Evolutionary conservation across 2,888 invertebrate genomes (phyloP).

Genomic region (Chorisops tibialis): DNA sequence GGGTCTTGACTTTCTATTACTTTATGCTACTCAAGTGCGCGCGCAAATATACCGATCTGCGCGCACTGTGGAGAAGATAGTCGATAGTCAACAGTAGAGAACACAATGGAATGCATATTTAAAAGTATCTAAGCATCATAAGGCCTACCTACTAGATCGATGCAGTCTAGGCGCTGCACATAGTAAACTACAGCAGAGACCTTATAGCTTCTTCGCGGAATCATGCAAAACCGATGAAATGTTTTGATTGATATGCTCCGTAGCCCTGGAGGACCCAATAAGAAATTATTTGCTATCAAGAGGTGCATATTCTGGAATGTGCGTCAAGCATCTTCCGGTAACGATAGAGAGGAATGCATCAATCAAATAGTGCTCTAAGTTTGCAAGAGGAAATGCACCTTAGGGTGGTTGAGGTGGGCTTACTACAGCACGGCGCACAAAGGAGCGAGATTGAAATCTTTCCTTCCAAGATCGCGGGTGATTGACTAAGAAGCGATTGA

Average conservation of each 20-base stretch:
- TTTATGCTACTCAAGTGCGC: constrained; percentile 27
- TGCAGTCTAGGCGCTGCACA: too few species aligned
- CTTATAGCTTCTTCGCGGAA: not conserved
- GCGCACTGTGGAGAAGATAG: not conserved
- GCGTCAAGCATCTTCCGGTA: constrained; percentile 8
- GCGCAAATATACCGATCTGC: constrained; percentile 2
- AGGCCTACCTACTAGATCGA: not conserved
- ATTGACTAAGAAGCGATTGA: too few species aligned
- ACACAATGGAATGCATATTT: constrained; percentile 14
- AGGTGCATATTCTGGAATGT: not conserved
- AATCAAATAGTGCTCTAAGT: not conserved
- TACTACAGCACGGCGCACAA: too few species aligned
- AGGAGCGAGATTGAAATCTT: too few species aligned
- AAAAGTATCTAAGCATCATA: too few species aligned
- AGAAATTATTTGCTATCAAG: not conserved
- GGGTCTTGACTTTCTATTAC: constrained; percentile 38
- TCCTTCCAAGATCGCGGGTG: too few species aligned
- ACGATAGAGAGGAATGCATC: not conserved
- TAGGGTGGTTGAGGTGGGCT: too few species aligned
- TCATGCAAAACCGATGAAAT: constrained; percentile 7
- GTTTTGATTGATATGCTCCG: constrained; percentile 25
- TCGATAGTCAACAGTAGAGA: not conserved
- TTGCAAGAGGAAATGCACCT: too few species aligned
- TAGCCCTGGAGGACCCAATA: not conserved
- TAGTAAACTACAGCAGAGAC: too few species aligned